Evolutionary conservation across 1,140 invertebrate species (phyloP).

Genomic region (Nylanderia fulva): DNA sequence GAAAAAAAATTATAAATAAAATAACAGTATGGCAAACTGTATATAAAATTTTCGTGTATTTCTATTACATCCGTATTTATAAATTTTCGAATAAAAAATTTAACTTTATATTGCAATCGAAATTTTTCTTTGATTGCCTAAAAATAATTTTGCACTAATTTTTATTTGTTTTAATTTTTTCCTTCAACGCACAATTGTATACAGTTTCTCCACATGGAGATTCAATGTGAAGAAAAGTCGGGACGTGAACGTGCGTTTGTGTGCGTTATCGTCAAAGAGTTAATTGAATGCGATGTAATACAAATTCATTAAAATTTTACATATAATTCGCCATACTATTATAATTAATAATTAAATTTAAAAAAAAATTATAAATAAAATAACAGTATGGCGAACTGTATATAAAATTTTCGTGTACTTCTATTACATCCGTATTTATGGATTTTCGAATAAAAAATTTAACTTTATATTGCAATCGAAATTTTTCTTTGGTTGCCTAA

Average conservation of each 20-base stretch:
- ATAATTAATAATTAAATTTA: too few species aligned
- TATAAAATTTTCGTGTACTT: not conserved
- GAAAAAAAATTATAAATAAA: too few species aligned
- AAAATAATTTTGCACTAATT: too few species aligned
- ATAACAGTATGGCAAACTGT: not conserved
- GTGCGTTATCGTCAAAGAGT: not conserved
- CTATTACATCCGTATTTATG: not conserved
- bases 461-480: too few species aligned
- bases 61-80: not conserved
- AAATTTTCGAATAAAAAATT: not conserved
- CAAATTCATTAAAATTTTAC: too few species aligned
- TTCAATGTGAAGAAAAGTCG: not conserved
- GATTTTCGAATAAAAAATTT: not conserved
- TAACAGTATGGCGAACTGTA: not conserved
- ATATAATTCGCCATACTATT: too few species aligned
- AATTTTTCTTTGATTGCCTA: too few species aligned
- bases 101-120: too few species aligned
- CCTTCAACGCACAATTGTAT: not conserved
- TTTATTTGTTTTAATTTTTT: not conserved
- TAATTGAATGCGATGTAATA: constrained; percentile 30
- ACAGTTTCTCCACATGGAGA: not conserved
- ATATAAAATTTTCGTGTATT: constrained; percentile 4
- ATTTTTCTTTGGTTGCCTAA: too few species aligned
- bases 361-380: too few species aligned
- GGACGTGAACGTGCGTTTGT: not conserved